Conservation (phyloP, 2,797 vertebrate species). For the Artibeus lituratus region DNA sequence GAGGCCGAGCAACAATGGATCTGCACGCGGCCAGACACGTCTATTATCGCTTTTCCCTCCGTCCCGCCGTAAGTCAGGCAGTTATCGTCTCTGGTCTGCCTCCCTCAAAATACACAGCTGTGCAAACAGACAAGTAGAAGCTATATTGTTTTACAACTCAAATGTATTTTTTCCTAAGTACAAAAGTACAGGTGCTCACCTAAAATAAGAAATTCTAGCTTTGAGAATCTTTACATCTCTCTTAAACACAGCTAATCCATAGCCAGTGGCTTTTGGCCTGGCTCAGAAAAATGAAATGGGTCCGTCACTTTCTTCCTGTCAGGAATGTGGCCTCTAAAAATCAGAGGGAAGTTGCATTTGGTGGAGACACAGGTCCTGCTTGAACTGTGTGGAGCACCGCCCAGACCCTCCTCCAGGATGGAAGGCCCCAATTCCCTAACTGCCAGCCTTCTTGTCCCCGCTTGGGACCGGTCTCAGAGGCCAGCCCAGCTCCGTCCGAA, state of each 20-base stretch:
- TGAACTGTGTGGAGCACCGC: background rate
- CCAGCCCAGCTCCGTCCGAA: background rate
- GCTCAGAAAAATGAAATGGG: background rate
- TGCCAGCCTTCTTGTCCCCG: too few species aligned
- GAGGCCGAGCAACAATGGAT: background rate
- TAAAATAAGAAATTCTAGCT: background rate
- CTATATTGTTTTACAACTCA: background rate
- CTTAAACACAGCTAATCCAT: background rate
- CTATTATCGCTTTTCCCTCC: background rate
- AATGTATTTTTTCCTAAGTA: background rate
- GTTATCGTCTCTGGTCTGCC: background rate
- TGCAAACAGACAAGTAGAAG: background rate
- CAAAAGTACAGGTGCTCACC: background rate
- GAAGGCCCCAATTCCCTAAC: background rate
- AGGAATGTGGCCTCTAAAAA: background rate
- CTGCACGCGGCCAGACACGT: fast-evolving
- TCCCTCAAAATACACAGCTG: background rate
- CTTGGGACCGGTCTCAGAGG: background rate
- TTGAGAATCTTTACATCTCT: background rate
- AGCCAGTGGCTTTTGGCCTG: background rate
- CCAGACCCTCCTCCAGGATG: background rate
- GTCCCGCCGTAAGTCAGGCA: background rate
- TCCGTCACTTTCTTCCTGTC: background rate
- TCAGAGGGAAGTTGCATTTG: background rate
- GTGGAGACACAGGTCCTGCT: background rate